phyloP scores from a whole-genome alignment of 2,888 invertebrate genomes.

The Cataglyphis albicans region DNA sequence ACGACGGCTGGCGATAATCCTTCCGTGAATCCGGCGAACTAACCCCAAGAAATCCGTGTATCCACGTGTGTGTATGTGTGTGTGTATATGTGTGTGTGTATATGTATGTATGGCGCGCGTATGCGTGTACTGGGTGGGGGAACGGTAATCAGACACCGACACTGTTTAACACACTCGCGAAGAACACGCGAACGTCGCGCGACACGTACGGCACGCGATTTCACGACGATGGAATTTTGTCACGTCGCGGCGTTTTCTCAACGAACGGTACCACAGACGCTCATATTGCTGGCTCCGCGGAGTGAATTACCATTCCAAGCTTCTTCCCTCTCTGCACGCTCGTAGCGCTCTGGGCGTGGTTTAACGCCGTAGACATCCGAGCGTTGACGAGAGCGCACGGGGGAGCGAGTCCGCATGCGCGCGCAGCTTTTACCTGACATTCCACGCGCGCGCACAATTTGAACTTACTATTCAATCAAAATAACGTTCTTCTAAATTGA shows the following conservation, averaged over 20 bases:
- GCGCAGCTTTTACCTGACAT: background rate
- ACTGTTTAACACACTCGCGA: slow-evolving; percentile 73
- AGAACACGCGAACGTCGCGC: slow-evolving; percentile 60
- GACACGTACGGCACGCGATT: slow-evolving; percentile 76
- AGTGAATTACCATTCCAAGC: slow-evolving; percentile 77
- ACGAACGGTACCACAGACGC: slow-evolving; percentile 76
- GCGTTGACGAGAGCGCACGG: slow-evolving; percentile 51
- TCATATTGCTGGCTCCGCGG: slow-evolving; percentile 76
- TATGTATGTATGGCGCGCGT: too few species aligned
- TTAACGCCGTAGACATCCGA: slow-evolving; percentile 70
- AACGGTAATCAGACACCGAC: slow-evolving; percentile 67
- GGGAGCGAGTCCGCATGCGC: slow-evolving; percentile 49
- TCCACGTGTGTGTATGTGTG: slow-evolving; percentile 69
- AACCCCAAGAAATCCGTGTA: slow-evolving; percentile 71
- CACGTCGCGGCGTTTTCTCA: slow-evolving; percentile 76
- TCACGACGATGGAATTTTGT: slow-evolving; percentile 73
- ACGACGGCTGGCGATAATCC: slow-evolving; percentile 67
- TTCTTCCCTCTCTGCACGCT: slow-evolving; percentile 73
- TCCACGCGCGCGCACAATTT: slow-evolving; percentile 41
- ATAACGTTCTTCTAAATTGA: background rate
- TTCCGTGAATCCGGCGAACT: slow-evolving; percentile 66
- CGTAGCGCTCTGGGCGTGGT: slow-evolving; percentile 76
- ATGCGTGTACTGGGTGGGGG: background rate
- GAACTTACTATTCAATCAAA: background rate
- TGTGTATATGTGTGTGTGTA: too few species aligned